These are phyloP conservation scores for Aramus guarauna DNA, from an alignment of 2,113 vertebrate genomes.

Conservation along the genomic window DNA sequence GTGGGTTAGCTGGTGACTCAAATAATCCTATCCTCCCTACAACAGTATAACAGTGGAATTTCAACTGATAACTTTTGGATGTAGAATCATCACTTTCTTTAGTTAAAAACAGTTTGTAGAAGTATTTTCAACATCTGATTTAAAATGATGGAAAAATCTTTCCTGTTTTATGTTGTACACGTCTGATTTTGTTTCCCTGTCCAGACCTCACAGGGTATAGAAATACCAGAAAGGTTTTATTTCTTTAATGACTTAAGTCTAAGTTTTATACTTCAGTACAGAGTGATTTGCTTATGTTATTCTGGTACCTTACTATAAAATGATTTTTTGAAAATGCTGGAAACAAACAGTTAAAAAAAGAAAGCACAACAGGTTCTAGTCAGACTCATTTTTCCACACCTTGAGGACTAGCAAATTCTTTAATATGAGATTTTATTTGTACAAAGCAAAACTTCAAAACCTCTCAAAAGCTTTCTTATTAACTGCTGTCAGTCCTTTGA, in stretches of 20 bases:
- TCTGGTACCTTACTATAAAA: neutral
- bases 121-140: neutral
- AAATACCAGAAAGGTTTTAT: neutral
- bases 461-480: constrained; percentile 85
- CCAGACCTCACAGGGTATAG: neutral
- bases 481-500: constrained; percentile 83
- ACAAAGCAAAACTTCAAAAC: constrained; percentile 85
- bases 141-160: neutral
- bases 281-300: neutral
- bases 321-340: neutral
- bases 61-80: neutral
- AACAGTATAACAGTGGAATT: neutral
- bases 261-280: neutral
- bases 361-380: constrained; percentile 54
- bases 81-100: neutral
- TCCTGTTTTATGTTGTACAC: neutral
- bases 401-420: constrained; percentile 82
- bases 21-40: neutral
- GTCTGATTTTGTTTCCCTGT: neutral
- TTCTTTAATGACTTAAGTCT: neutral
- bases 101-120: neutral
- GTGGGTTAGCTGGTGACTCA: neutral
- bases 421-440: constrained; percentile 84
- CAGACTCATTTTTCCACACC: constrained; percentile 73
- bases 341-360: constrained; percentile 66